Evolutionary conservation across 2,113 vertebrate genomes (phyloP), one percentile per base, ranked within the genome.

Genomic region (Spea multiplicata): DNA sequence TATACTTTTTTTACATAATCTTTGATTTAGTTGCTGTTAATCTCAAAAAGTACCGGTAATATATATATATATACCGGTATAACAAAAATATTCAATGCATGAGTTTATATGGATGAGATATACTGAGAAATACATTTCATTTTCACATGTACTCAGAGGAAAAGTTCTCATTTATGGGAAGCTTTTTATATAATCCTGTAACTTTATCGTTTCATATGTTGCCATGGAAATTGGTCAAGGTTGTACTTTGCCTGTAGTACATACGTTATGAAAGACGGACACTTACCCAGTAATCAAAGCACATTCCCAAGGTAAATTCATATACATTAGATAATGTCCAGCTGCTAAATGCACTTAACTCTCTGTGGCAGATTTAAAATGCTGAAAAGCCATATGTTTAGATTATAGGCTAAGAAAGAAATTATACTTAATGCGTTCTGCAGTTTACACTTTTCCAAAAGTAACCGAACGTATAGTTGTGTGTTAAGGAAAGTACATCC

Each of bases 331-430:
- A 67, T 47, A 49, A 45, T 49, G 62, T 66, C 49, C 49, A 17
- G 52, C 49, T 80, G 77, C 53, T 67, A 73, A 80, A 80, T 73
- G 71, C 66, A 67, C 77, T 73, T 74, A 73, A 45, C 77, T 68
- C 78, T 46, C n/a, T 17, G 78, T 12, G 44, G 78, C 66, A 50
- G 71, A 52, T 67, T 10, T 50, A 44, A 61, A 62, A 68, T 62
- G 52, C 17, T n/a, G 52, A 74, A 74, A 67, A 45, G 44, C 45
- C 52, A n/a, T 44, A 12, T 10, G 71, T 30, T 68, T 45, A 66
- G 59, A 79, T 67, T 73, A 79, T 16, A 17, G 77, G 61, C 30
- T 61, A 67, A 61, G 10, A 62, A 44, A 61, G 48, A 73, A 73
- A 47, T 30, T 30, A 64, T 59, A 74, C 78, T 74, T 80, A 74